Evolutionary conservation across 2,888 invertebrate species (phyloP), one percentile per base, ranked within the genome.

Genomic region (Drosophila cracens): DNA sequence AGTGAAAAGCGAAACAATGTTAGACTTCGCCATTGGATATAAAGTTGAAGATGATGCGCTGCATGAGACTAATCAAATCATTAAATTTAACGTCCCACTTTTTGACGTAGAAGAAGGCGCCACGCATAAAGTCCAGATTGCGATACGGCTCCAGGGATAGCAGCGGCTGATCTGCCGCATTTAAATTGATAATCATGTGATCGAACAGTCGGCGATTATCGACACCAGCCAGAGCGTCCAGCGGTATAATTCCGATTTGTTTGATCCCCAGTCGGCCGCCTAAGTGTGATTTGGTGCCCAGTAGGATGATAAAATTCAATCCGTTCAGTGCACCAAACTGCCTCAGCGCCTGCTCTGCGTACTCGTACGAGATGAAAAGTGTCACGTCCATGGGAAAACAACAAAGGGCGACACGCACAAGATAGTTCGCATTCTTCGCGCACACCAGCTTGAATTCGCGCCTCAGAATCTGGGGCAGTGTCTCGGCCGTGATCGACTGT

Each of bases 331-430:
- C 6, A 5, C 53, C 71, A 31, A 82, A 85, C 36, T 76, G 36
- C 3, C 66, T 59, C 16, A 82, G 16, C 0, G 80, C 74, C 52
- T 53, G 2, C 25, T 74, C 64, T 0, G 86, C 51, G 10, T 52
- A 63, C 43, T 85, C 80, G 10, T 69, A 74, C 5, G 83, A 64
- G 3, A 85, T 76, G 53, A 85, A 76, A 0, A 64, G 57, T 2
- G 70, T 74, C 0, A 85, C 57, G 4, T 72, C 61, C 82, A 79
- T 76, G n/a, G 83, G 86, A 11, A 82, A 85, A 18, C 73, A 79
- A 6, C 80, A 76, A 5, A 33, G 63, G 3, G 64, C 72, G 2
- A 79, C 51, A 2, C 70, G 68, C 3, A 74, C 61, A 49, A 69
- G 0, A 1, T 53, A 54, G 1, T 34, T 13, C 1, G 56, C 74